phyloP scores from a whole-genome alignment of 2,797 vertebrate species.

The Discoglossus pictus region DNA sequence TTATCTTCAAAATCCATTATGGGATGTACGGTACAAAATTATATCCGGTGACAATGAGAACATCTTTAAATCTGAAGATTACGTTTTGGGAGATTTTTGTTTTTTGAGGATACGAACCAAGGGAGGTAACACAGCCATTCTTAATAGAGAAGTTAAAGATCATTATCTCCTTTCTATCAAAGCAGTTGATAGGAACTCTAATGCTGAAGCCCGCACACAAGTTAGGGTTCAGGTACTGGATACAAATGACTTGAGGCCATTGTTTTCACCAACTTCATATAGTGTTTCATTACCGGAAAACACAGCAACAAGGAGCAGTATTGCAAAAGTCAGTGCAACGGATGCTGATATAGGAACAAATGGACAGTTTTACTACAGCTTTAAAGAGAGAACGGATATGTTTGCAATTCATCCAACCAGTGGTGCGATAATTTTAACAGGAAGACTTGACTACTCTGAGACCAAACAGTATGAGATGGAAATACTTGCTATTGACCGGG shows the following conservation, averaged over 20 bases:
- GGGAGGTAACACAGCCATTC: slow-evolving; percentile 96
- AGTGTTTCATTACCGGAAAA: slow-evolving; percentile 92
- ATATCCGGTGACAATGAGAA: slow-evolving; percentile 96
- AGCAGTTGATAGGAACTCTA: slow-evolving; percentile 84
- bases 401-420: slow-evolving; percentile 97
- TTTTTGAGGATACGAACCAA: slow-evolving; percentile 98
- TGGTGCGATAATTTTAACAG: slow-evolving; percentile 88
- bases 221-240: slow-evolving; percentile 92
- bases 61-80: slow-evolving; percentile 97
- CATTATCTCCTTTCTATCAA: slow-evolving; percentile 89
- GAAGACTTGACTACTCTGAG: slow-evolving; percentile 86
- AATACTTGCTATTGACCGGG: slow-evolving; percentile 92
- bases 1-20: slow-evolving; percentile 78
- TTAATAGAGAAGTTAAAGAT: slow-evolving; percentile 96
- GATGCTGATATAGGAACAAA: slow-evolving; percentile 98
- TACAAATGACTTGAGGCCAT: slow-evolving; percentile 94
- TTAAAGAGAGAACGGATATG: slow-evolving; percentile 91
- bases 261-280: slow-evolving; percentile 97
- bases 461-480: slow-evolving; percentile 88
- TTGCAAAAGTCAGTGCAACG: slow-evolving; percentile 91
- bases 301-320: slow-evolving; percentile 87
- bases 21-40: slow-evolving; percentile 97
- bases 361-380: slow-evolving; percentile 97
- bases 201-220: slow-evolving; percentile 81
- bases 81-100: slow-evolving; percentile 92